A percentile compares a stretch with the other conserved stretches of the same genome.
Conservation (phyloP, 2,797 vertebrate species). For the Gymnodraco acuticeps region DNA sequence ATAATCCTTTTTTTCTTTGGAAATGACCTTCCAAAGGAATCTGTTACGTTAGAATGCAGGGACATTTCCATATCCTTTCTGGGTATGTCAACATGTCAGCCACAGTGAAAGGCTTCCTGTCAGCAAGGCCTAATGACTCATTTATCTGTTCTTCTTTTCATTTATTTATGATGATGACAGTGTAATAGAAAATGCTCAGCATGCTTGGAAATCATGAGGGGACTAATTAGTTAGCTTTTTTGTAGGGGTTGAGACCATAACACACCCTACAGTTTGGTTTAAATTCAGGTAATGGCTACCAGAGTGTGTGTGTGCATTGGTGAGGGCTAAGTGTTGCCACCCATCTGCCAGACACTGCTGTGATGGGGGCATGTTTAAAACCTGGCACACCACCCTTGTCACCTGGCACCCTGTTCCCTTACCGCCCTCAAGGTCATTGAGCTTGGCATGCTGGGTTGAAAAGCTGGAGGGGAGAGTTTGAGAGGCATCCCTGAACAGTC, state of each 20-base stretch:
- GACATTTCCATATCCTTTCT: slow-evolving; percentile 43
- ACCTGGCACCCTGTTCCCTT: slow-evolving; percentile 71
- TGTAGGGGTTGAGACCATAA: slow-evolving; percentile 44
- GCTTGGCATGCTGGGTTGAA: slow-evolving; percentile 50
- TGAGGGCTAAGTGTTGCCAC: slow-evolving; percentile 42
- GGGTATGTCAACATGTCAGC: slow-evolving; percentile 49
- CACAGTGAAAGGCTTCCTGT: slow-evolving; percentile 52
- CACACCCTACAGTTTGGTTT: slow-evolving; percentile 53
- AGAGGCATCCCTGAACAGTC: slow-evolving; percentile 67
- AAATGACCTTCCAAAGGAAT: slow-evolving; percentile 33
- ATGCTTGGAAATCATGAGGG: slow-evolving; percentile 71
- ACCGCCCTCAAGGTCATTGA: slow-evolving; percentile 68
- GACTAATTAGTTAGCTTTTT: slow-evolving; percentile 78
- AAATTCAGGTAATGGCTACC: slow-evolving; percentile 63
- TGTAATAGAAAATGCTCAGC: slow-evolving; percentile 65
- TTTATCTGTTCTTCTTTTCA: slow-evolving; percentile 78
- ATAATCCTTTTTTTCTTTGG: slow-evolving; percentile 7
- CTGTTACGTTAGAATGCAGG: slow-evolving; percentile 26
- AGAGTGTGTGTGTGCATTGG: slow-evolving; percentile 31
- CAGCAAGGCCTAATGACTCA: slow-evolving; percentile 65
- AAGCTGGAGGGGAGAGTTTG: slow-evolving; percentile 63
- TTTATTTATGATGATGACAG: slow-evolving; percentile 82
- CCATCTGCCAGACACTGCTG: slow-evolving; percentile 56
- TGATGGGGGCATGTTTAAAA: slow-evolving; percentile 69
- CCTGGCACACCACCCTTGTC: slow-evolving; percentile 69